These are phyloP conservation scores for Dinocampus coccinellae DNA, from an alignment of 2,888 invertebrate genomes.

Conservation along the genomic window DNA sequence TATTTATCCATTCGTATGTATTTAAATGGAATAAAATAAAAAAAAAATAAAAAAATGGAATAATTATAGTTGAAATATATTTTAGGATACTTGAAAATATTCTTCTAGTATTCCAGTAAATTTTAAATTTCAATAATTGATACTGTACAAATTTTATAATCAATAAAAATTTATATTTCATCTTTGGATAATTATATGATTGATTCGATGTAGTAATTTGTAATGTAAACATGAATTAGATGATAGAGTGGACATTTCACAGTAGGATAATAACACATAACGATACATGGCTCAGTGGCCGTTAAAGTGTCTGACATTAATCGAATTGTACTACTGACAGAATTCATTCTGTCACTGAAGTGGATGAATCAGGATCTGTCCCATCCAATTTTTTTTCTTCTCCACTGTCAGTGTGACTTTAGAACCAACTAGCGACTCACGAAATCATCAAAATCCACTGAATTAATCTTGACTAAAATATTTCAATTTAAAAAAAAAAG, in stretches of 20 bases:
- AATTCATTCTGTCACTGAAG: constrained; percentile 24
- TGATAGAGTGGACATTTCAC: neutral
- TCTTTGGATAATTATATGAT: too few relatives aligned
- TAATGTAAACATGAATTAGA: neutral
- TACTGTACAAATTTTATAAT: too few relatives aligned
- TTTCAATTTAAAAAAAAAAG: neutral
- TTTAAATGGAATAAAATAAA: too few relatives aligned
- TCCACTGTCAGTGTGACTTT: too few relatives aligned
- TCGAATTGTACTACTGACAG: constrained; percentile 34
- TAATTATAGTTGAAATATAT: too few relatives aligned
- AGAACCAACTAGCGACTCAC: too few relatives aligned
- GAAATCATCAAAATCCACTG: constrained; percentile 16
- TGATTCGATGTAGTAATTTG: neutral
- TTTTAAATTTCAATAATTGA: too few relatives aligned
- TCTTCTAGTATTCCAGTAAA: too few relatives aligned
- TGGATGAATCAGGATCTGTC: neutral
- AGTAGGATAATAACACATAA: neutral
- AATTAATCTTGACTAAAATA: constrained; percentile 1
- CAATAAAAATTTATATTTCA: too few relatives aligned
- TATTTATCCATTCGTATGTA: too few relatives aligned
- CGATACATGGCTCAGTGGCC: neutral
- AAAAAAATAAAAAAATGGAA: too few relatives aligned
- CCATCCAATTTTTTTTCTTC: neutral
- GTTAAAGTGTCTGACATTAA: constrained; percentile 23
- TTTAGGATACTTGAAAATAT: too few relatives aligned